Evolutionary conservation across 2,888 invertebrate species (phyloP).

Genomic region (Epinotia nisella): DNA sequence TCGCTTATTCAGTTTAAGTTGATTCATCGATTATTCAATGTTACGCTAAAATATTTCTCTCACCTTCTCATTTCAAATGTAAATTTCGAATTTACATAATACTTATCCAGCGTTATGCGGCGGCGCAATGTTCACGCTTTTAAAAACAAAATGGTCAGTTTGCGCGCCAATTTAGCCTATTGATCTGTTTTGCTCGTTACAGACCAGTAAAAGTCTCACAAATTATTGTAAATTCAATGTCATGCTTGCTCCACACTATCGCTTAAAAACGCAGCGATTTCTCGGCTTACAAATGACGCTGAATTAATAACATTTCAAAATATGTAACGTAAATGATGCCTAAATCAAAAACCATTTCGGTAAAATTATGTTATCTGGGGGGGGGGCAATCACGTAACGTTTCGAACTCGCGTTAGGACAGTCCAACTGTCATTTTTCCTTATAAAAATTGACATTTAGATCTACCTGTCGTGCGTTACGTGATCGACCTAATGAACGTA

Average conservation of each 20-base stretch:
- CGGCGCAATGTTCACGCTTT: slow-evolving; percentile 32
- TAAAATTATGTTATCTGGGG: too few relatives aligned
- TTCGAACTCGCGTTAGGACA: too few relatives aligned
- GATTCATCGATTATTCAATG: slow-evolving; percentile 45
- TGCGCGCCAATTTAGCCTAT: slow-evolving; percentile 15
- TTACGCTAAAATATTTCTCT: slow-evolving; percentile 43
- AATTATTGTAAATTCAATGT: not conserved
- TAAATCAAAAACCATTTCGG: too few relatives aligned
- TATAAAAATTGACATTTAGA: too few relatives aligned
- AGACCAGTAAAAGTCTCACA: slow-evolving; percentile 1
- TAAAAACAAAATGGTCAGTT: slow-evolving; percentile 30
- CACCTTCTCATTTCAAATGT: slow-evolving; percentile 42
- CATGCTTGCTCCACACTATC: not conserved
- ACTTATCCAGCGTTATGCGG: slow-evolving; percentile 36
- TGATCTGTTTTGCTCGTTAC: not conserved
- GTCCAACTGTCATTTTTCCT: too few relatives aligned
- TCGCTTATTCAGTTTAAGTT: slow-evolving; percentile 60
- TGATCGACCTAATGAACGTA: too few relatives aligned
- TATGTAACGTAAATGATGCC: too few relatives aligned
- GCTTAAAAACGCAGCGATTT: not conserved
- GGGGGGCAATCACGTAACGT: too few relatives aligned
- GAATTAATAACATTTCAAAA: too few relatives aligned
- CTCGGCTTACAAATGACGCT: not conserved
- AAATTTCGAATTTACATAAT: slow-evolving; percentile 42
- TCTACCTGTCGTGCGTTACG: too few relatives aligned